Evolutionary conservation across 2,797 vertebrate species (phyloP).

Genomic region (Cygnus olor): DNA sequence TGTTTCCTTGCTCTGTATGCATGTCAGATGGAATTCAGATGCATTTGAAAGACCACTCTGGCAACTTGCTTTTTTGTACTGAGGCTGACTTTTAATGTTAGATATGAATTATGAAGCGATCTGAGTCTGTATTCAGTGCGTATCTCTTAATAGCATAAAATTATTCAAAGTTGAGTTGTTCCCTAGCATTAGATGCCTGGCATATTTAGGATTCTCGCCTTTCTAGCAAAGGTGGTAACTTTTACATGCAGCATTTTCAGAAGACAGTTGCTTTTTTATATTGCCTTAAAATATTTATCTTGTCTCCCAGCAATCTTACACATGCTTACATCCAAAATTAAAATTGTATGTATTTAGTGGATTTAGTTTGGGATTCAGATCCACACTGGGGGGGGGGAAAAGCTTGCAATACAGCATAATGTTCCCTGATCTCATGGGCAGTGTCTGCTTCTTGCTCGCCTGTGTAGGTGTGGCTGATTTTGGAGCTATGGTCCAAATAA

Average conservation of each 20-base stretch:
- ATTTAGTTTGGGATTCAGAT: neutral
- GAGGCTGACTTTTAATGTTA: slow-evolving; percentile 49
- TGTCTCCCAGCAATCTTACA: neutral
- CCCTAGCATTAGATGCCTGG: slow-evolving; percentile 54
- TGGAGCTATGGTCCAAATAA: neutral
- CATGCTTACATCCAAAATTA: neutral
- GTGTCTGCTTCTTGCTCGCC: neutral
- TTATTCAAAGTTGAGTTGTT: slow-evolving; percentile 72
- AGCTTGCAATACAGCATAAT: neutral
- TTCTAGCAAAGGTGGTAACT: slow-evolving; percentile 43
- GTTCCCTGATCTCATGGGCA: neutral
- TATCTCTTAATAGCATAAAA: slow-evolving; percentile 66
- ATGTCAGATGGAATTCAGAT: neutral
- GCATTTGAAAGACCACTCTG: slow-evolving; percentile 3
- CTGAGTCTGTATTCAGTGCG: slow-evolving; percentile 60
- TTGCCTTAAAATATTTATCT: neutral
- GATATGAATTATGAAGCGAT: slow-evolving; percentile 73
- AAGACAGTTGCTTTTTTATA: neutral
- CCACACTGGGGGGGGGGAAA: neutral
- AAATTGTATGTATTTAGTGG: neutral
- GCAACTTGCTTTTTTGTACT: slow-evolving; percentile 15
- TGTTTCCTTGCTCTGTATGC: neutral
- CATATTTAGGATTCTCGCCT: slow-evolving; percentile 66
- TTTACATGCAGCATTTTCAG: neutral
- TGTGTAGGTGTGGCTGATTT: neutral